These are phyloP conservation scores for Sclerodermus sp. DNA, from an alignment of 2,888 invertebrate species.

Conservation along the genomic window DNA sequence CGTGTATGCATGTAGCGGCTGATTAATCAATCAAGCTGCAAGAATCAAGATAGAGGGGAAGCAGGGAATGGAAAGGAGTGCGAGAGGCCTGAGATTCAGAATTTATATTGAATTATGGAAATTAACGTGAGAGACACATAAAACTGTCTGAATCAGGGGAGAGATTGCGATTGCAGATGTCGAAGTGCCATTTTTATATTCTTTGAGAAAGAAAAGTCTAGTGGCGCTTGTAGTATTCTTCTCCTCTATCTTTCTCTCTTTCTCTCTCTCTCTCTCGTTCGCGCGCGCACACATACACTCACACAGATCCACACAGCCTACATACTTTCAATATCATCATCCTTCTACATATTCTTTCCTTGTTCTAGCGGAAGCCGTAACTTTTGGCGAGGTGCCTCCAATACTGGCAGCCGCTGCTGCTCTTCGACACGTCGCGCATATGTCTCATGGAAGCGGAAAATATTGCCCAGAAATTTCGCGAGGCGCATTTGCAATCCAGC, in stretches of 20 bases:
- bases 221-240: slow-evolving; percentile 36
- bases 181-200: no score
- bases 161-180: no score
- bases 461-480: slow-evolving; percentile 23
- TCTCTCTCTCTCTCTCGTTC: slow-evolving; percentile 16
- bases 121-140: no score
- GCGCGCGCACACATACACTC: no score
- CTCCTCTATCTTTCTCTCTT: slow-evolving; percentile 33
- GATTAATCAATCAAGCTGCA: no score
- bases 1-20: no score
- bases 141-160: no score
- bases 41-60: no score
- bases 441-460: slow-evolving; percentile 35
- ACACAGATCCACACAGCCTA: no score
- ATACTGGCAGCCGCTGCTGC: slow-evolving; percentile 10
- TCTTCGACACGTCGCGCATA: slow-evolving; percentile 30
- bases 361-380: slow-evolving; percentile 21
- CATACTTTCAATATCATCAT: slow-evolving; percentile 9
- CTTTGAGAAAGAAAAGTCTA: slow-evolving; percentile 53
- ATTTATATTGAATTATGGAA: no score
- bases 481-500: slow-evolving; percentile 5
- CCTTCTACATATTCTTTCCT: slow-evolving; percentile 8
- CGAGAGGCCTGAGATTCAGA: no score
- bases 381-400: slow-evolving; percentile 29
- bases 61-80: no score